Percentiles rank a stretch among this genome's conserved stretches.
Evolutionary conservation across 1,140 invertebrate genomes (phyloP).

Genomic region (Bombus terrestris): DNA sequence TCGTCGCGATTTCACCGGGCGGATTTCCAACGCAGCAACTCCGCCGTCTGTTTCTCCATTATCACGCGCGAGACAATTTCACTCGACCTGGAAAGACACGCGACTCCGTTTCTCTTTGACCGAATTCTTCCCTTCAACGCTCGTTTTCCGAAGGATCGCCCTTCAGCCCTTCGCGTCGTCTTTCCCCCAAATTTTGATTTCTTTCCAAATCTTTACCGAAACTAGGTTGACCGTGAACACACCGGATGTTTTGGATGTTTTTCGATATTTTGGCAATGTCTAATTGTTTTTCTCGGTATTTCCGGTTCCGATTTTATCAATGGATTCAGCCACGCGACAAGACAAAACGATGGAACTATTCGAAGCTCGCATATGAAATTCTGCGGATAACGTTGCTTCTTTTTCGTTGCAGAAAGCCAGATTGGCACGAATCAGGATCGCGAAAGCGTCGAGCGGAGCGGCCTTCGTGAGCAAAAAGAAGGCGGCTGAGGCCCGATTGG

Average conservation of each 20-base stretch:
- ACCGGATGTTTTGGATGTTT: slow-evolving; percentile 4
- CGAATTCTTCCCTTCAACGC: not conserved
- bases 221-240: not conserved
- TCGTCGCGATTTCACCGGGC: not conserved
- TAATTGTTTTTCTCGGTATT: not conserved
- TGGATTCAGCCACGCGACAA: not conserved
- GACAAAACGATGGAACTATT: not conserved
- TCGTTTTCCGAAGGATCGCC: too few relatives aligned
- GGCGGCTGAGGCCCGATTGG: slow-evolving; percentile 96
- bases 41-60: not conserved
- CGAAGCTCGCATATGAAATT: not conserved
- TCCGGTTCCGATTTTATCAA: not conserved
- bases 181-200: not conserved
- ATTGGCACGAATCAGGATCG: slow-evolving; percentile 97
- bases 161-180: too few relatives aligned
- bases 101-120: slow-evolving; percentile 3
- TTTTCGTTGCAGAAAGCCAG: slow-evolving; percentile 96
- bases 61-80: slow-evolving; percentile 4
- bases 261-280: not conserved
- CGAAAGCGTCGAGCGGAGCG: slow-evolving; percentile 99
- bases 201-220: not conserved
- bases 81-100: slow-evolving; percentile 16
- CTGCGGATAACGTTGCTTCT: not conserved
- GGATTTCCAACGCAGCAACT: not conserved
- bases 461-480: slow-evolving; percentile 99